Conservation (phyloP, 2,113 vertebrate species). For the Atrichornis clamosus region DNA sequence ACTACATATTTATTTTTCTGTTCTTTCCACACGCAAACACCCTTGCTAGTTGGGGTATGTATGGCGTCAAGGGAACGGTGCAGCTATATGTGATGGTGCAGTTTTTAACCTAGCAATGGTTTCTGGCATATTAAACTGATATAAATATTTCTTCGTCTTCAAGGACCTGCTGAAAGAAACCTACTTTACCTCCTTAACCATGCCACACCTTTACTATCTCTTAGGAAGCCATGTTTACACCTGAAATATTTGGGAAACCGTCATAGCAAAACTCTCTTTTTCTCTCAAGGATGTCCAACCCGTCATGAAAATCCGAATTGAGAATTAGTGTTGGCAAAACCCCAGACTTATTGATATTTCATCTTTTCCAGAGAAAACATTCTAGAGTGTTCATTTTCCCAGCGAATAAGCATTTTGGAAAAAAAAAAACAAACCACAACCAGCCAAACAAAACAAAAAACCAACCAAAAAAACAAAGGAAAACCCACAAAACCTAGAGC, state of each 20-base stretch:
- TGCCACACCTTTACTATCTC: not conserved
- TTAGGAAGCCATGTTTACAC: not conserved
- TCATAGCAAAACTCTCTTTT: not conserved
- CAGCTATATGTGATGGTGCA: not conserved
- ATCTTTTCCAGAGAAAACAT: not conserved
- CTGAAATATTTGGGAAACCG: not conserved
- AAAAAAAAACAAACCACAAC: not conserved
- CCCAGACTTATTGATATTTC: not conserved
- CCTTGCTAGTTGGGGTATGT: not conserved
- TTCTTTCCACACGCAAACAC: not conserved
- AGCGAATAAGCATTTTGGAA: not conserved
- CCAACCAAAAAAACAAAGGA: too few species aligned
- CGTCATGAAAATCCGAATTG: not conserved
- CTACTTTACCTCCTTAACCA: not conserved
- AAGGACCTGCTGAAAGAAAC: not conserved
- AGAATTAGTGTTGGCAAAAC: not conserved
- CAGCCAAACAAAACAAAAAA: not conserved
- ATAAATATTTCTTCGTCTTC: not conserved
- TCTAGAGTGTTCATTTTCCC: not conserved
- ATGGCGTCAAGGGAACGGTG: accelerated
- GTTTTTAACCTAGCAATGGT: not conserved
- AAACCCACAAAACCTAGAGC: not conserved
- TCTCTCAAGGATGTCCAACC: not conserved
- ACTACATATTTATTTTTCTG: not conserved
- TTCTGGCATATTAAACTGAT: not conserved